These are phyloP conservation scores for Oscheius sp. DNA, from an alignment of 2,888 invertebrate genomes.

Conservation along the genomic window DNA sequence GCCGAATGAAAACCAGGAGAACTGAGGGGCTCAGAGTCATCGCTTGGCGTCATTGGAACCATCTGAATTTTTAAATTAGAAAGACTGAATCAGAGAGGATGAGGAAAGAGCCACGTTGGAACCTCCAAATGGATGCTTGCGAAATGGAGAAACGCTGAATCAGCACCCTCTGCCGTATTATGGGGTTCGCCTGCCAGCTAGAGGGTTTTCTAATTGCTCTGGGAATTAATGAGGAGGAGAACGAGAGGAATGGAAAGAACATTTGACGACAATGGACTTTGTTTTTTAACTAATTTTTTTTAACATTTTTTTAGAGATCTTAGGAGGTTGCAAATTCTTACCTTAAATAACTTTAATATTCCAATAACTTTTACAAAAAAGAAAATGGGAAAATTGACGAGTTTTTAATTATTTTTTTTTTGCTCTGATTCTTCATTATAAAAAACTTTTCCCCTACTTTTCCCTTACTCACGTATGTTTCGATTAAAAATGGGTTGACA, in stretches of 20 bases:
- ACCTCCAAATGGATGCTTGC: neutral
- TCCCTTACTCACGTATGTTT: neutral
- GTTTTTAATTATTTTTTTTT: too few relatives aligned
- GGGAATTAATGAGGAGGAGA: neutral
- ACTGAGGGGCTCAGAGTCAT: constrained; percentile 5
- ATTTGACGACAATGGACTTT: too few relatives aligned
- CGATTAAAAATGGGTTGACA: too few relatives aligned
- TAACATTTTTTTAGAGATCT: too few relatives aligned
- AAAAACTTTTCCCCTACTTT: neutral
- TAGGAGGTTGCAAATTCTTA: too few relatives aligned
- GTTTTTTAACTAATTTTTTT: too few relatives aligned
- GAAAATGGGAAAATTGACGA: neutral
- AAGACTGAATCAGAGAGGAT: too few relatives aligned
- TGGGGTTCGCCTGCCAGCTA: neutral
- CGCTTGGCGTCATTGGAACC: constrained; percentile 16
- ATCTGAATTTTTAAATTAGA: too few relatives aligned
- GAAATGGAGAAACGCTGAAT: neutral
- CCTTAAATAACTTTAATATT: too few relatives aligned
- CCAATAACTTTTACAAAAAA: too few relatives aligned
- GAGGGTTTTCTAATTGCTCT: neutral
- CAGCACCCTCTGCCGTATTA: neutral
- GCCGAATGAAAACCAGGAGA: constrained; percentile 7
- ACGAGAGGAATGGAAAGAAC: too few relatives aligned
- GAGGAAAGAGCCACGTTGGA: neutral
- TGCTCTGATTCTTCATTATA: neutral